phyloP scores from a whole-genome alignment of 1,140 invertebrate genomes.

The Bombyx mori region DNA sequence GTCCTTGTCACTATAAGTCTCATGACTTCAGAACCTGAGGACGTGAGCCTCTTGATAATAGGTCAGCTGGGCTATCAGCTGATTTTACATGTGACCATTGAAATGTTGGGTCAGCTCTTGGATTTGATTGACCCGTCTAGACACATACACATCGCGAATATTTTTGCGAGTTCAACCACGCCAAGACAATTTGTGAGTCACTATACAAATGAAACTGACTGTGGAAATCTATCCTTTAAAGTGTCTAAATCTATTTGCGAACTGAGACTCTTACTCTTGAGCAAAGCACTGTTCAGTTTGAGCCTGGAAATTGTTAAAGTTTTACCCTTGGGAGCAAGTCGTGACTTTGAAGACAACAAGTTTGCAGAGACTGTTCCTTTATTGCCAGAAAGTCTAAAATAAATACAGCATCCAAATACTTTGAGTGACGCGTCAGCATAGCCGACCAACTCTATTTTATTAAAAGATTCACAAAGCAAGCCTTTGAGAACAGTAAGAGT shows the following conservation, averaged over 20 bases:
- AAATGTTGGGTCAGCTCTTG: conserved; percentile 19
- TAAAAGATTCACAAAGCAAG: neutral
- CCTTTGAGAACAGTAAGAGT: neutral
- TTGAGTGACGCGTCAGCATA: conserved; percentile 5
- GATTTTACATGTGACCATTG: conserved; percentile 13
- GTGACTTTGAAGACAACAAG: conserved; percentile 13
- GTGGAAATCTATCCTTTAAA: conserved; percentile 8
- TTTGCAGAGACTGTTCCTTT: conserved; percentile 4
- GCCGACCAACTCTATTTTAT: conserved; percentile 2
- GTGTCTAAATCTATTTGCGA: conserved; percentile 6
- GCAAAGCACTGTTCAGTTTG: conserved; percentile 16
- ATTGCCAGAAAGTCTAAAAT: neutral
- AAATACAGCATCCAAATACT: conserved; percentile 5
- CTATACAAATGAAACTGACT: conserved; percentile 17
- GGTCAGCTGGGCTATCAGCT: conserved; percentile 24
- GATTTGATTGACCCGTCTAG: conserved; percentile 44
- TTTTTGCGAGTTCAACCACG: conserved; percentile 34
- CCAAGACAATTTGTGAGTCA: conserved; percentile 48
- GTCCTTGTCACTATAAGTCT: no score
- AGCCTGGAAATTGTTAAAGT: conserved; percentile 13
- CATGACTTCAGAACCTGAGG: conserved; percentile 5
- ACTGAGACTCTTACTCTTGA: conserved; percentile 6
- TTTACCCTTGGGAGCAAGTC: conserved; percentile 11
- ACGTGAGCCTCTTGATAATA: conserved; percentile 17
- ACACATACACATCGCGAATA: conserved; percentile 39